Conservation (phyloP, 2,888 invertebrate species). For the Rotaria socialis region DNA sequence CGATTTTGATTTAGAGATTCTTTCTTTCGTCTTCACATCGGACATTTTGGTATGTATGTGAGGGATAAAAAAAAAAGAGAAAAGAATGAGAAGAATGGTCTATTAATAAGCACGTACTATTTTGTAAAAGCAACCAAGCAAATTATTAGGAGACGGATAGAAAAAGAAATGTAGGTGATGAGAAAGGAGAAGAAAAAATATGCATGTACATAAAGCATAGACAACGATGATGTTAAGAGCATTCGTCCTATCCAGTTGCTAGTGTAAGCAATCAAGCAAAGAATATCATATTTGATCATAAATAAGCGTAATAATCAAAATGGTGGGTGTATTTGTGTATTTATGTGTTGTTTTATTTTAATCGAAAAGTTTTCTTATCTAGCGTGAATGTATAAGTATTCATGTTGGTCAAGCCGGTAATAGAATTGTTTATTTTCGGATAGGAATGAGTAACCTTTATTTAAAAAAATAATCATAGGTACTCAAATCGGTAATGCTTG, state of each 20-base stretch:
- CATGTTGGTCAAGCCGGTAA: slow-evolving; percentile 34
- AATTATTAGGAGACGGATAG: background rate
- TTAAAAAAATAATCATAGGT: slow-evolving; percentile 47
- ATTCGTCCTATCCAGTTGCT: background rate
- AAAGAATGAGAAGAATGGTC: background rate
- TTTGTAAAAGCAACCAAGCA: background rate
- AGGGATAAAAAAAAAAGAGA: background rate
- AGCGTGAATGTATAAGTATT: slow-evolving; percentile 18
- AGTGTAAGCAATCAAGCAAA: background rate
- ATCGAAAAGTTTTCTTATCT: background rate
- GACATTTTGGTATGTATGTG: background rate
- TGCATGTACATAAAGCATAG: background rate
- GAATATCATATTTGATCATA: background rate
- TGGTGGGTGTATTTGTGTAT: background rate
- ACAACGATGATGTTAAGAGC: background rate
- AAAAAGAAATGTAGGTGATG: background rate
- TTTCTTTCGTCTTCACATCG: background rate
- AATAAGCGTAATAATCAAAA: background rate
- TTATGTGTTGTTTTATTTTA: background rate
- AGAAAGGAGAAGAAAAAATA: background rate
- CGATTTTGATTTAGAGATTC: background rate
- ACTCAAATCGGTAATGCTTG: slow-evolving; percentile 64
- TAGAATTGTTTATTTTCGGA: background rate
- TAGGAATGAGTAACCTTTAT: background rate
- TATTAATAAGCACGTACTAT: background rate